A percentile compares a stretch with the other conserved stretches of the same genome.
Conservation (phyloP, 2,113 vertebrate species). For the Nothocercus nigrocapillus region DNA sequence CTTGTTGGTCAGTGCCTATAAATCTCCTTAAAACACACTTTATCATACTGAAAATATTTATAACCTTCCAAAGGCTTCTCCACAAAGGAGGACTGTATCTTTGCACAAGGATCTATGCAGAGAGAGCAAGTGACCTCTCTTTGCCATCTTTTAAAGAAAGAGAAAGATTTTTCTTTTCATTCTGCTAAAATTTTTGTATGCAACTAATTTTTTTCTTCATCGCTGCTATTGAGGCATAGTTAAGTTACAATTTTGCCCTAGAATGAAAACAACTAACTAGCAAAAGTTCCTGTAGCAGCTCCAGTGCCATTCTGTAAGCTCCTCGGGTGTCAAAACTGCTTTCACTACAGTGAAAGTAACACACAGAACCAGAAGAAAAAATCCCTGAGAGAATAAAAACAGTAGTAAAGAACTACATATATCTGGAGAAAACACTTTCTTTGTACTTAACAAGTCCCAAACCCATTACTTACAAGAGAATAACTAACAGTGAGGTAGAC, state of each 20-base stretch:
- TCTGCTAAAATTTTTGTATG: not conserved
- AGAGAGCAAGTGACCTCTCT: not conserved
- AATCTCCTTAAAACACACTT: not conserved
- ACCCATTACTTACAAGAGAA: not conserved
- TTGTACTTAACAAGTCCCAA: not conserved
- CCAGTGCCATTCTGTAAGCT: accelerated
- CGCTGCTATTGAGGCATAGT: not conserved
- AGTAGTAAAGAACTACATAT: not conserved
- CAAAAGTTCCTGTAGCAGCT: not conserved
- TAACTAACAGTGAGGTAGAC: not conserved
- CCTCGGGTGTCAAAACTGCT: not conserved
- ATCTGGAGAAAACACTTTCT: not conserved
- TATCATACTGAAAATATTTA: not conserved
- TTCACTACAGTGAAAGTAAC: not conserved
- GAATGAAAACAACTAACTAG: constrained; percentile 35
- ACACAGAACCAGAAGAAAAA: not conserved
- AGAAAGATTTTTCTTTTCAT: not conserved
- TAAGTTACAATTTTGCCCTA: not conserved
- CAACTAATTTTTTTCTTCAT: not conserved
- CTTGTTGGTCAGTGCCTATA: not conserved
- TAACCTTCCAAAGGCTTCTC: not conserved
- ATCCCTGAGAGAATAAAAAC: not conserved
- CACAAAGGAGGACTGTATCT: not conserved
- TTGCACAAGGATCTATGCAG: not conserved
- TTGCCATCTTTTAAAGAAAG: not conserved